Conservation (phyloP, 2,888 invertebrate species). For the Spisula solida region DNA sequence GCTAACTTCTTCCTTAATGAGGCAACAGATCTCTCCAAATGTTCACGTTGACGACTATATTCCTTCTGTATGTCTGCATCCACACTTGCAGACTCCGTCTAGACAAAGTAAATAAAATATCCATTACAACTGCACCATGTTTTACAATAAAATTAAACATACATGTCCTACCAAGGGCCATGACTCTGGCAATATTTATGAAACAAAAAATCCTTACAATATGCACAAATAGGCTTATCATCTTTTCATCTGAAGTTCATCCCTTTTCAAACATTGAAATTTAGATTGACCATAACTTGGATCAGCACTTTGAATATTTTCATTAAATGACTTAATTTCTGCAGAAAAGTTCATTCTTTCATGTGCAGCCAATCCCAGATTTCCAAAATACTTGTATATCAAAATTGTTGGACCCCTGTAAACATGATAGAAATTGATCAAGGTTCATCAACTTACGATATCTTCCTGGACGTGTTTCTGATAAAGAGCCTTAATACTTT, state of each 20-base stretch:
- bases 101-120: background rate
- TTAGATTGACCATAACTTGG: no score
- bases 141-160: no score
- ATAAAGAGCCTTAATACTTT: slow-evolving; percentile 88
- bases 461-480: slow-evolving; percentile 88
- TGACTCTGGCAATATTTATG: background rate
- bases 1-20: slow-evolving; percentile 89
- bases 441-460: slow-evolving; percentile 84
- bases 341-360: no score
- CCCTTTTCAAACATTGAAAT: no score
- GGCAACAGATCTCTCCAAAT: slow-evolving; percentile 92
- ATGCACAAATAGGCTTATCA: background rate
- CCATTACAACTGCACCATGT: background rate
- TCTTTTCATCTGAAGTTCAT: background rate
- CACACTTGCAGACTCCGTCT: slow-evolving; percentile 87
- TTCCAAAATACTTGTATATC: no score
- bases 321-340: no score
- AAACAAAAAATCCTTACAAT: background rate
- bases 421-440: background rate
- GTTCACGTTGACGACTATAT: slow-evolving; percentile 92
- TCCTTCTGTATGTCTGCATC: slow-evolving; percentile 88
- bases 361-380: no score
- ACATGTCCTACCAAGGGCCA: no score
- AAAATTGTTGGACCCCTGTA: background rate
- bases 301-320: no score